Percentiles rank a stretch among this genome's conserved stretches.
Evolutionary conservation across 2,888 invertebrate genomes (phyloP).

Genomic region (Thereva unica): DNA sequence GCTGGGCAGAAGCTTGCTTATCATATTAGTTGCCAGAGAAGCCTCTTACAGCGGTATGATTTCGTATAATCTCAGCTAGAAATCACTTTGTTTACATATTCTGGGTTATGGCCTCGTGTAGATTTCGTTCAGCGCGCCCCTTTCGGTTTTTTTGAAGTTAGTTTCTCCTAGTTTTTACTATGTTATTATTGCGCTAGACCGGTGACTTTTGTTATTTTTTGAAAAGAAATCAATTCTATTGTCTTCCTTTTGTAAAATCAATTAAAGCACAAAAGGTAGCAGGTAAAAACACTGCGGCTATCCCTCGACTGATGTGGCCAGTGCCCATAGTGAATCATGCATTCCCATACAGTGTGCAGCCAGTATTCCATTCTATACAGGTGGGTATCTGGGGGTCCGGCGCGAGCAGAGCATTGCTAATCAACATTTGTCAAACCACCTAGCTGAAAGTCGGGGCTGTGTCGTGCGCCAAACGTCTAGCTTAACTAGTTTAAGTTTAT

Average conservation of each 20-base stretch:
- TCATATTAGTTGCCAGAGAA: neutral
- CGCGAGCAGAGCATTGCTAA: slow-evolving; percentile 4
- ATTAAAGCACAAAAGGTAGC: slow-evolving; percentile 25
- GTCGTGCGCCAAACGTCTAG: slow-evolving; percentile 1
- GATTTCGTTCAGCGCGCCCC: slow-evolving; percentile 24
- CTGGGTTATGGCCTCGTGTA: slow-evolving; percentile 16
- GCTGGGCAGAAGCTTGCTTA: neutral
- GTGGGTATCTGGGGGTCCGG: slow-evolving; percentile 18
- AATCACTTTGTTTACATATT: slow-evolving; percentile 34
- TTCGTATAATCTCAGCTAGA: slow-evolving; percentile 6
- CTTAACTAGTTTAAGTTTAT: neutral
- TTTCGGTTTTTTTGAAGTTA: neutral
- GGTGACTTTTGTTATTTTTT: neutral
- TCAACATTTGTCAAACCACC: too few relatives aligned
- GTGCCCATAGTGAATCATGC: slow-evolving; percentile 8
- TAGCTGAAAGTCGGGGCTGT: neutral
- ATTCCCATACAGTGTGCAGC: slow-evolving; percentile 1
- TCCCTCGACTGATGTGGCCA: neutral
- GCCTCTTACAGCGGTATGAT: neutral
- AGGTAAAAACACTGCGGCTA: neutral
- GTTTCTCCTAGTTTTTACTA: slow-evolving; percentile 8
- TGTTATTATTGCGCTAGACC: neutral
- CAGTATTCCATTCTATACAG: slow-evolving; percentile 28
- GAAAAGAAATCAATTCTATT: slow-evolving; percentile 27
- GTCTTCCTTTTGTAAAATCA: slow-evolving; percentile 21